A percentile compares a stretch with the other conserved stretches of the same genome.
These are phyloP conservation scores for Anser brachyrhynchus DNA, from an alignment of 2,113 vertebrate species.

Conservation along the genomic window DNA sequence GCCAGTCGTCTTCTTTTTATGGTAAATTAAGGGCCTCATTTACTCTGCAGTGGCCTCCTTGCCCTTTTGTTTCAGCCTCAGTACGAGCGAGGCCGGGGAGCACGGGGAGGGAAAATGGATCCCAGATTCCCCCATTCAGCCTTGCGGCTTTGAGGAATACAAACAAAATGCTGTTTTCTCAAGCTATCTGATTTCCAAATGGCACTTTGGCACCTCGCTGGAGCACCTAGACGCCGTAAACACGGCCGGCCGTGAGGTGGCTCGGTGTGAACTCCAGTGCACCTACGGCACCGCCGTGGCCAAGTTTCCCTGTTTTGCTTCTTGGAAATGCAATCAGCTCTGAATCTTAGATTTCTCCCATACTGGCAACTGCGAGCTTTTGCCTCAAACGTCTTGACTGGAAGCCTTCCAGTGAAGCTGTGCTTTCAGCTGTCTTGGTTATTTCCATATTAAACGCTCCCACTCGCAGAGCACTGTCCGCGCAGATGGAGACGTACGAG, in stretches of 20 bases:
- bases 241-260: background rate
- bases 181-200: background rate
- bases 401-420: background rate
- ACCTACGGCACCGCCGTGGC: background rate
- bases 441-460: background rate
- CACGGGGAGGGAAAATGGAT: background rate
- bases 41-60: conserved; percentile 69
- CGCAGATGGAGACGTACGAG: background rate
- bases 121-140: conserved; percentile 16
- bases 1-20: conserved; percentile 65
- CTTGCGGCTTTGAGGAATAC: background rate
- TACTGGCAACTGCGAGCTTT: background rate
- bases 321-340: conserved; percentile 37
- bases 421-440: background rate
- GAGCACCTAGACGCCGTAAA: background rate
- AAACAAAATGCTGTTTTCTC: conserved; percentile 25
- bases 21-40: conserved; percentile 74
- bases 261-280: background rate
- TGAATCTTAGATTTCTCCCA: conserved; percentile 28
- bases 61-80: conserved; percentile 32
- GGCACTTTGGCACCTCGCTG: background rate
- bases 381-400: background rate
- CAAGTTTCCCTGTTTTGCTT: background rate
- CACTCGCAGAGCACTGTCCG: background rate
- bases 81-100: background rate